Evolutionary conservation across 2,797 vertebrate species (phyloP).

Genomic region (Acestrorhynchus altus): DNA sequence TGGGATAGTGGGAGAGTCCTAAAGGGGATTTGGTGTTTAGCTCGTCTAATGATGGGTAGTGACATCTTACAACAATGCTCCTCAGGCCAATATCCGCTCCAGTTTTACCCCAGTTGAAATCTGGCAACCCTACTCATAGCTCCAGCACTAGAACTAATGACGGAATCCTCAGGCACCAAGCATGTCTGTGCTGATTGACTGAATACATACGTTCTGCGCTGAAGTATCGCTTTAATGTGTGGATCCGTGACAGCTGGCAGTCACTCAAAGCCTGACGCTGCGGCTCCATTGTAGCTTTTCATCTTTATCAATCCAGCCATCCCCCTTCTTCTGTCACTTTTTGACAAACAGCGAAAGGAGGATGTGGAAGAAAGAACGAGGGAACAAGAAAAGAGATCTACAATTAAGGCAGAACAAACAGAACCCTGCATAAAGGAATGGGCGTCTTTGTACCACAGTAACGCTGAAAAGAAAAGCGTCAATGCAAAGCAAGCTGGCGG

Average conservation of each 20-base stretch:
- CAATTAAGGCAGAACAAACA: too few species aligned
- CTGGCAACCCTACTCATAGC: too few species aligned
- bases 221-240: not conserved
- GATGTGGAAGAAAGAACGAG: not conserved
- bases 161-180: not conserved
- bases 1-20: too few species aligned
- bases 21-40: too few species aligned
- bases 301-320: not conserved
- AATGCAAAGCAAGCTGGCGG: not conserved
- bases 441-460: not conserved
- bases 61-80: too few species aligned
- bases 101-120: too few species aligned
- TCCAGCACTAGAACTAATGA: not conserved
- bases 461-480: not conserved
- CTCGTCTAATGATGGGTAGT: too few species aligned
- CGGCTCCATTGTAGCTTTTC: not conserved
- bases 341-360: not conserved
- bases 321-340: not conserved
- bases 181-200: not conserved
- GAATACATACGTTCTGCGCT: not conserved
- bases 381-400: not conserved
- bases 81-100: too few species aligned
- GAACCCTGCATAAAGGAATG: not conserved
- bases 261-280: not conserved
- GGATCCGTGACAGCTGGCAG: not conserved